Evolutionary conservation across 2,797 vertebrate species (phyloP).

Genomic region (Tachyglossus aculeatus): DNA sequence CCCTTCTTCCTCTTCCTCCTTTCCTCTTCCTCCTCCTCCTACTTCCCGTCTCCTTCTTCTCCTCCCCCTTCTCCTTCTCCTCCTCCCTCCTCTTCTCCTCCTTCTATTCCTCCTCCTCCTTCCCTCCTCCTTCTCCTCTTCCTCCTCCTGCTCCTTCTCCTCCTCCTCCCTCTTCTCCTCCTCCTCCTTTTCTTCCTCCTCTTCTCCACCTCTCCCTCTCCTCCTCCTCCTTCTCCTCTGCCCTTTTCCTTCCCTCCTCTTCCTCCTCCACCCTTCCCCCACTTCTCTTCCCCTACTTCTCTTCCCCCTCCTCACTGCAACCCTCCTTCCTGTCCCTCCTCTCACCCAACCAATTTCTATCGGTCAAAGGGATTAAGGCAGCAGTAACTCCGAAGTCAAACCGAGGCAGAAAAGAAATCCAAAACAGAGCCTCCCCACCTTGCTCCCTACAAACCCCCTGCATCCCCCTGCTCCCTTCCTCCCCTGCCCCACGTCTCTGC

Average conservation of each 20-base stretch:
- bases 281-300: background rate
- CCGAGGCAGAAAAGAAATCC: background rate
- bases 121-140: no score
- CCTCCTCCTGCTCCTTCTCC: no score
- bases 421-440: background rate
- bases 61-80: background rate
- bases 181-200: background rate
- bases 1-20: background rate
- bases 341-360: background rate
- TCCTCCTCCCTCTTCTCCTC: background rate
- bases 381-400: background rate
- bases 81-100: background rate
- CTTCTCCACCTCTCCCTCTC: background rate
- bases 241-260: background rate
- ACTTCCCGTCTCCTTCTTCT: background rate
- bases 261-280: background rate
- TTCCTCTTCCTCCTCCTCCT: background rate
- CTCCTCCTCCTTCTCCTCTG: background rate
- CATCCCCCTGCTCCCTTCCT: background rate
- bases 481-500: constrained; percentile 7
- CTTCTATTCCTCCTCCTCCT: no score
- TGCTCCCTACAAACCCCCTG: no score
- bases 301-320: background rate
- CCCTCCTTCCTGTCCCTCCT: background rate
- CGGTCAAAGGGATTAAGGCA: constrained; percentile 4